Evolutionary conservation across 2,888 invertebrate species (phyloP).

Genomic region (Dexiosoma caninum): DNA sequence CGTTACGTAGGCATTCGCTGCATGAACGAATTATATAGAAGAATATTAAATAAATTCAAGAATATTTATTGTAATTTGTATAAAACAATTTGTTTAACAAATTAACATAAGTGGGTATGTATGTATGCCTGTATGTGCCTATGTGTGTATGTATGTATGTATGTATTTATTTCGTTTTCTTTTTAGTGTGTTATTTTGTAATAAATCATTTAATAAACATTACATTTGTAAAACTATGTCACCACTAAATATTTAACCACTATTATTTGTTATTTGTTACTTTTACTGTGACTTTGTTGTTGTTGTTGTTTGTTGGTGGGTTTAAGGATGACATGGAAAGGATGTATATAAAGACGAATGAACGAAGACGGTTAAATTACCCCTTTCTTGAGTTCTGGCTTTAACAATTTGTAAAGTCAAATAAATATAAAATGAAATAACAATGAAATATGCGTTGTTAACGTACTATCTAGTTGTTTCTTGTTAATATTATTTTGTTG

Average conservation of each 20-base stretch:
- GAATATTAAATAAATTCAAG: background rate
- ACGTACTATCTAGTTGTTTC: too few species aligned
- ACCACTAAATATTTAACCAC: constrained; percentile 52
- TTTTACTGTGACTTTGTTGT: background rate
- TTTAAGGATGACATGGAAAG: constrained; percentile 13
- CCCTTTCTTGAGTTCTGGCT: constrained; percentile 44
- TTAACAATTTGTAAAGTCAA: constrained; percentile 53
- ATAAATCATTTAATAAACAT: constrained; percentile 60
- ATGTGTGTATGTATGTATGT: too few species aligned
- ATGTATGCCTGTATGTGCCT: too few species aligned
- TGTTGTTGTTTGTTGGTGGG: background rate
- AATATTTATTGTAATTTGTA: constrained; percentile 43
- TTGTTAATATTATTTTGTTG: constrained; percentile 33
- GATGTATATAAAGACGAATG: constrained; percentile 10
- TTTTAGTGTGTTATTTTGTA: constrained; percentile 55
- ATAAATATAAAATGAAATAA: constrained; percentile 30
- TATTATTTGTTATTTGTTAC: constrained; percentile 34
- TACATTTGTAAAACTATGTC: constrained; percentile 61
- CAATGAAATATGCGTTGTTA: constrained; percentile 46
- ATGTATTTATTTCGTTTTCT: constrained; percentile 30
- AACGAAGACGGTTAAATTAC: constrained; percentile 28
- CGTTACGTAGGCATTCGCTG: too few species aligned
- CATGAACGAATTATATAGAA: too few species aligned
- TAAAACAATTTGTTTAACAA: constrained; percentile 45
- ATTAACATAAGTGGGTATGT: constrained; percentile 39